Evolutionary conservation across 2,888 invertebrate genomes (phyloP).

Genomic region (Venustoraphidia nigricollis): DNA sequence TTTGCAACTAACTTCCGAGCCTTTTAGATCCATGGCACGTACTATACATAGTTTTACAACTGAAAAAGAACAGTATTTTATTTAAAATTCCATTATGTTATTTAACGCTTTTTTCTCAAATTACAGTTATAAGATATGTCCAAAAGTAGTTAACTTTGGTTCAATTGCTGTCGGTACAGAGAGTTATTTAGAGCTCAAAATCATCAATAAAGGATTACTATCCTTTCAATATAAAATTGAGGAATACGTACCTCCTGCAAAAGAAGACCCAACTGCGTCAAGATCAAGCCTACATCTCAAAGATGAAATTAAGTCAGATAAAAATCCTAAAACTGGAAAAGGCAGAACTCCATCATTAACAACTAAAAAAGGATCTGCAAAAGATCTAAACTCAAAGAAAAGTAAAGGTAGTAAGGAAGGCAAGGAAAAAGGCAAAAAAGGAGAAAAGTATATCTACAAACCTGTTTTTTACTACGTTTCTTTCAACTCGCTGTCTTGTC

Average conservation of each 20-base stretch:
- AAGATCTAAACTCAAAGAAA: background rate
- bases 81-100: too few relatives aligned
- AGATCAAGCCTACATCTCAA: too few relatives aligned
- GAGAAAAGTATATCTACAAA: too few relatives aligned
- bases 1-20: too few relatives aligned
- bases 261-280: too few relatives aligned
- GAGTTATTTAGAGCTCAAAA: constrained; percentile 34
- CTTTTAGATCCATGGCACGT: too few relatives aligned
- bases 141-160: constrained; percentile 42
- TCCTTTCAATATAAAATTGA: constrained; percentile 34
- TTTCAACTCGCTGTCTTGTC: too few relatives aligned
- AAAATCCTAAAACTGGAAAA: too few relatives aligned
- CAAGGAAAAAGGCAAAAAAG: background rate
- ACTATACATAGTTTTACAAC: too few relatives aligned
- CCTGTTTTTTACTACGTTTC: too few relatives aligned
- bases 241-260: background rate
- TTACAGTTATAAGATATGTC: constrained; percentile 39
- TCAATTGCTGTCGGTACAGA: constrained; percentile 35
- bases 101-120: background rate
- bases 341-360: background rate
- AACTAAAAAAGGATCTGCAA: background rate
- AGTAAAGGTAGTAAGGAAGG: background rate
- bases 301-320: too few relatives aligned
- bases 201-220: constrained; percentile 45
- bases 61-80: too few relatives aligned